Evolutionary conservation across 2,113 vertebrate species (phyloP).

Genomic region (Hydropotes inermis): DNA sequence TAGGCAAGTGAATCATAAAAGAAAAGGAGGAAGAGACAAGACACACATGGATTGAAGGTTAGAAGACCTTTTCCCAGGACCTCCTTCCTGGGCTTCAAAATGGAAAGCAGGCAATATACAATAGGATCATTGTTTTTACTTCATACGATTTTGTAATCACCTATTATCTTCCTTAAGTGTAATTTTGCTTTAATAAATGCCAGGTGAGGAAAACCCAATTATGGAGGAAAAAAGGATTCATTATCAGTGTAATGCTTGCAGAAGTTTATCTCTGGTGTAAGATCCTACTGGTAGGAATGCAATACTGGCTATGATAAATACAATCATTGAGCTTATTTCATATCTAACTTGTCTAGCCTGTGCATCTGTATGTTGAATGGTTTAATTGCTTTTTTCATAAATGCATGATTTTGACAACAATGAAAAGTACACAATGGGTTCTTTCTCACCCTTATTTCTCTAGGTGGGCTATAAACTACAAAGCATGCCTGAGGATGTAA

Average conservation of each 20-base stretch:
- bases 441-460: neutral
- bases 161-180: constrained; percentile 20
- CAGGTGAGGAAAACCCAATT: constrained; percentile 31
- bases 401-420: constrained; percentile 19
- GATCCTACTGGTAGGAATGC: neutral
- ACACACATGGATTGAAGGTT: neutral
- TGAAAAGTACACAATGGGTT: neutral
- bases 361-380: neutral
- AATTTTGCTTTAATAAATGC: constrained; percentile 53
- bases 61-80: neutral
- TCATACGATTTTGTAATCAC: neutral
- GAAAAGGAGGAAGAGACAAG: neutral
- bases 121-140: constrained; percentile 25
- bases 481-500: neutral
- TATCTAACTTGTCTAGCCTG: neutral
- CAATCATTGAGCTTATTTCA: constrained; percentile 6
- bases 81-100: neutral
- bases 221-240: constrained; percentile 40
- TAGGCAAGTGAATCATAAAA: neutral
- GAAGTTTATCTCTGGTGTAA: neutral
- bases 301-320: neutral
- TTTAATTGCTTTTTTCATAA: constrained; percentile 12
- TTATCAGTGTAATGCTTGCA: neutral
- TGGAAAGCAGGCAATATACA: neutral
- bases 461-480: neutral